Conservation (phyloP, 2,113 vertebrate genomes). For the Menidia beryllina region DNA sequence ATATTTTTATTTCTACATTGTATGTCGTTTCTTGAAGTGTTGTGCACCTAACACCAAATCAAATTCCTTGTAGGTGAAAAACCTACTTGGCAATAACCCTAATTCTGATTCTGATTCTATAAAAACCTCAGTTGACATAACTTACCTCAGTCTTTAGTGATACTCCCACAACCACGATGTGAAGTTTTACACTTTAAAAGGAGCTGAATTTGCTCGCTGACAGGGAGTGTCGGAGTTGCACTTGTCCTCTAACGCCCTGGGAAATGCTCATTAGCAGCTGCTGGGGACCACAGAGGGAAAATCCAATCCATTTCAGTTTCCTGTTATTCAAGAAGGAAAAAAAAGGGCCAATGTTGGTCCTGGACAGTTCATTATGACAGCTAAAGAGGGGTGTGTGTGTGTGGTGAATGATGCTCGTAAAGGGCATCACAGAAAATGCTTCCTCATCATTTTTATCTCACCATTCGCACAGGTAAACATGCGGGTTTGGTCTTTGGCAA, state of each 20-base stretch:
- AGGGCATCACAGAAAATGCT: neutral
- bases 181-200: neutral
- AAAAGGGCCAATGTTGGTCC: constrained; percentile 39
- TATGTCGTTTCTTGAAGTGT: too few species aligned
- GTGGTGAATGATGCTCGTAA: neutral
- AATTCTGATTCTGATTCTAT: too few species aligned
- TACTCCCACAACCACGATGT: neutral
- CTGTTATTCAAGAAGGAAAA: constrained; percentile 51
- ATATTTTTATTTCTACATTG: too few species aligned
- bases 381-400: neutral
- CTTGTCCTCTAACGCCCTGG: neutral
- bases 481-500: neutral
- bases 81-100: too few species aligned
- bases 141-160: neutral
- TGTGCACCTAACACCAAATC: too few species aligned
- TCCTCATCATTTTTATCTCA: neutral
- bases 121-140: too few species aligned
- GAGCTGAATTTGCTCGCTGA: neutral
- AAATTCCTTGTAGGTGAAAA: too few species aligned
- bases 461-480: too few species aligned
- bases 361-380: constrained; percentile 20
- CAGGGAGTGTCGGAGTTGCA: neutral
- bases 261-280: neutral
- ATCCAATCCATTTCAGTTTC: constrained; percentile 38
- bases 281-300: too few species aligned